Evolutionary conservation across 2,113 vertebrate genomes (phyloP), one percentile per base, ranked within the genome.

Genomic region (Vireo altiloquus): DNA sequence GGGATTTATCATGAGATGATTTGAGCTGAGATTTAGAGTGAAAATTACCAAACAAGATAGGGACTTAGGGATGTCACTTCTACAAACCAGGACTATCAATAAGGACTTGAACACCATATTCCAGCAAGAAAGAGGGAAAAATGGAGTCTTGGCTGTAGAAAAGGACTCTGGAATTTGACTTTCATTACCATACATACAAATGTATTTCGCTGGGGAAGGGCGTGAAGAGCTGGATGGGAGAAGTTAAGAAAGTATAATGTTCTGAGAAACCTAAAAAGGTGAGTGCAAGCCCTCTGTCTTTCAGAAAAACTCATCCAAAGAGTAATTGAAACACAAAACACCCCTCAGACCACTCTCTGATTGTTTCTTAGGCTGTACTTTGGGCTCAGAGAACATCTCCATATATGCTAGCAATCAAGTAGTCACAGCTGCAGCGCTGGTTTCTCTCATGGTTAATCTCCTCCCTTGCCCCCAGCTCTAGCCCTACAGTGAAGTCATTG

Each of bases 21-120:
- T 94, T 93, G 92, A 96, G 59, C 77, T 89, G 91, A 94, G 92
- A 96, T 96, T 97, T 96, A 95, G 78, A 92, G 84, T 91, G 91
- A 97, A 96, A 96, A 96, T 96, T 95, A 90, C 91, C 63, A 95
- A 96, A 96, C 94, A 96, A 96, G 95, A 94, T 87, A 96, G 89
- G 94, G 96, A 95, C 78, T 97, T 97, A 96, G 15, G 89, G 83
- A 94, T 80, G 96, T 96, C 96, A 92, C 87, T 96, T 96, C 75
- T 82, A 66, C 66, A 92, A 94, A 96, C 54, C 46, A 85, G 79
- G 84, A 80, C 77, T 72, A 96, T 97, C 89, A 96, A 88, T 96
- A 96, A 85, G 54, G 63, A 56, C 68, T 94, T 82, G 92, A 96
- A 94, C 59, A 91, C 33, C 47, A 92, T 70, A 60, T 77, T 90